Base-by-base conservation (phyloP, 2,888 invertebrate species). In the Drosophila planitibia region DNA sequence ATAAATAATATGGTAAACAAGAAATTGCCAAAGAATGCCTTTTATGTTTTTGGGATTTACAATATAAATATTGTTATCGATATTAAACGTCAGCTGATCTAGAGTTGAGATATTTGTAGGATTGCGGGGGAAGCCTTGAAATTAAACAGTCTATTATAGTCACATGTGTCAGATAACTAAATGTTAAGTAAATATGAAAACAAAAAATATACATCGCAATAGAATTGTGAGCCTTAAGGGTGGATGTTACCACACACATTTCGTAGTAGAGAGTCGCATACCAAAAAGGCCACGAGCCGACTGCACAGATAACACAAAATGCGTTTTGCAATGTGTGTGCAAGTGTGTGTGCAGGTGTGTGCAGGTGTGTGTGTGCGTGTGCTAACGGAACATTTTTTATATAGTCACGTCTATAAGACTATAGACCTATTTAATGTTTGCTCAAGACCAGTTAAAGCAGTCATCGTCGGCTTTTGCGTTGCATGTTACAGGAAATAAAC, bases 401-500 rank as follows among this genome's bases (percentile, higher is more conserved):
- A 68, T 62, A 64, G 10, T 28, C 58, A 25, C 6, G 30, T 33
- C n/a, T 9, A 30, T 47, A 74, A 68, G 68, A 60, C 54, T 57
- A 52, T 68, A 81, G 80, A 72, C 70, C 69, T 62, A 75, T 73
- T 65, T 69, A 77, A 68, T 80, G 74, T 86, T 85, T 86, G 78
- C 39, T 67, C 55, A 62, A 71, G 68, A 60, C 75, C 66, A 79
- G 73, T 62, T 73, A 70, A 70, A 30, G 30, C 32, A 33, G 28
- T 39, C 44, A 6, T 37, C 33, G 41, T 57, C 70, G 86, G 86
- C 72, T 65, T 80, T 73, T 54, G 72, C 63, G 84, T 84, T 89
- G 84, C 87, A 82, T 78, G 81, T 84, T 70, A 81, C 85, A 89
- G 89, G 89, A 85, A 85, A 84, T 82, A 82, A 89, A 85, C 89